phyloP scores from a whole-genome alignment of 2,113 vertebrate species.

The Pluvianellus socialis region DNA sequence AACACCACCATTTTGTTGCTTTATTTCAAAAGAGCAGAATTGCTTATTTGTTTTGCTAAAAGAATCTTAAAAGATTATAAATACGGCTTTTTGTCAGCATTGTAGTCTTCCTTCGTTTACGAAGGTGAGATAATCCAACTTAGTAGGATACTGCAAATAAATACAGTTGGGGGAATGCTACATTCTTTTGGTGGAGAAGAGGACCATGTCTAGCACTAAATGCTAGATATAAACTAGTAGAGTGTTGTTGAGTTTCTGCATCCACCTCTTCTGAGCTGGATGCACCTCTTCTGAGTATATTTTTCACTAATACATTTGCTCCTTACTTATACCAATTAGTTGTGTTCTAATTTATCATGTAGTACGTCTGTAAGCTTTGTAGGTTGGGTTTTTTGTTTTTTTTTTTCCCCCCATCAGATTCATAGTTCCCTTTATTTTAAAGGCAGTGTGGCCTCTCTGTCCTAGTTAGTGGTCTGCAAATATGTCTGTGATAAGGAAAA shows the following conservation, averaged over 20 bases:
- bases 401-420: neutral
- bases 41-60: neutral
- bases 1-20: neutral
- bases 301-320: neutral
- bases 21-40: neutral
- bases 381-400: fast-evolving
- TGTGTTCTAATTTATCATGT: neutral
- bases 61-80: neutral
- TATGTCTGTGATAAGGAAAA: neutral
- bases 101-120: neutral
- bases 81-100: neutral
- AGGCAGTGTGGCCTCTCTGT: fast-evolving
- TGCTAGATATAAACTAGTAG: neutral
- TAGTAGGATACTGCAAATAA: neutral
- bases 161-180: neutral
- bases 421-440: neutral
- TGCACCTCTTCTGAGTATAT: no score
- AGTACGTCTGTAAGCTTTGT: neutral
- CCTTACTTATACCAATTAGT: neutral
- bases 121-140: neutral
- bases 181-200: neutral
- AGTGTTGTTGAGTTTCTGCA: neutral
- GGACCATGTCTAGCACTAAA: neutral
- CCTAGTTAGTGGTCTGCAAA: neutral
- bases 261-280: neutral